Percentiles rank a stretch among this genome's conserved stretches.
Conservation (phyloP, 2,888 invertebrate genomes). For the Cosmia pyralina region DNA sequence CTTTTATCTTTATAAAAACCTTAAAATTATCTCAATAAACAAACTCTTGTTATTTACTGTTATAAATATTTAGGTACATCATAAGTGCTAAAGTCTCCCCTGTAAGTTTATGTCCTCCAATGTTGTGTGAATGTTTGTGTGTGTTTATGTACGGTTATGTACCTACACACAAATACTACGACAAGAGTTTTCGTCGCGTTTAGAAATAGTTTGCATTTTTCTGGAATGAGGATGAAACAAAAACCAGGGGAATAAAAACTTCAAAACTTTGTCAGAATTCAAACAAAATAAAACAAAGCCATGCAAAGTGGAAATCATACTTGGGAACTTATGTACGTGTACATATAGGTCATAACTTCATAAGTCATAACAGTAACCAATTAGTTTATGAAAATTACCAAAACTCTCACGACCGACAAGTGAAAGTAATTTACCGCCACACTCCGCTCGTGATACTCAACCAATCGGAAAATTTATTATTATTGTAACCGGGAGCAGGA, state of each 20-base stretch:
- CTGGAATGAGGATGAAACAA: not conserved
- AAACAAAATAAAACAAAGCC: not conserved
- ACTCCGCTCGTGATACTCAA: slow-evolving; percentile 32
- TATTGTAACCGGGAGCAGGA: slow-evolving; percentile 35
- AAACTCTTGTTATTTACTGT: not conserved
- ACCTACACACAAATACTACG: not conserved
- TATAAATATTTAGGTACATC: too few relatives aligned
- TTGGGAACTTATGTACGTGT: not conserved
- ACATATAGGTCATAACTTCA: too few relatives aligned
- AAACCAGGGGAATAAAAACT: not conserved
- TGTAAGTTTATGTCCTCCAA: not conserved
- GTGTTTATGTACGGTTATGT: too few relatives aligned
- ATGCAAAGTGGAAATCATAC: not conserved
- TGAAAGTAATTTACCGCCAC: slow-evolving; percentile 66
- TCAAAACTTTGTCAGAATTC: not conserved
- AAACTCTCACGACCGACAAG: slow-evolving; percentile 47
- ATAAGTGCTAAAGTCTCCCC: not conserved
- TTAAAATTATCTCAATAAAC: not conserved
- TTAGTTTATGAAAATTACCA: slow-evolving; percentile 16
- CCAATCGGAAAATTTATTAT: slow-evolving; percentile 49
- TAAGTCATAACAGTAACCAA: not conserved
- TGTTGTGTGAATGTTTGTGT: too few relatives aligned
- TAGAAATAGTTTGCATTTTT: not conserved
- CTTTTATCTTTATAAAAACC: not conserved
- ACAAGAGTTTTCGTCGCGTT: not conserved